phyloP scores from a whole-genome alignment of 2,113 vertebrate species.

The Semicossyphus pulcher region DNA sequence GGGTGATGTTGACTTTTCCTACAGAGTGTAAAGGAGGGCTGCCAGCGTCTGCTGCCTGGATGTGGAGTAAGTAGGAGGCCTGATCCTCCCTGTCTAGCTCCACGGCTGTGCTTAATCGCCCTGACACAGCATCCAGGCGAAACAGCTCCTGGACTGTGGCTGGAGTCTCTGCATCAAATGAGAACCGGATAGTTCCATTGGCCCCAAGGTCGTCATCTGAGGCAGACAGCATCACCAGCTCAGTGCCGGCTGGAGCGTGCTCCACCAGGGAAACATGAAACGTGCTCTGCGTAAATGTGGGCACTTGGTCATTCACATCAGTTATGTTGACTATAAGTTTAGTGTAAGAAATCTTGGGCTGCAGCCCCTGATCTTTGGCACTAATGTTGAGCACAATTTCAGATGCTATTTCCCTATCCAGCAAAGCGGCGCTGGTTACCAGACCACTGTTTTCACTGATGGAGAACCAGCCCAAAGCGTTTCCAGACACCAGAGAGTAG shows the following conservation, averaged over 20 bases:
- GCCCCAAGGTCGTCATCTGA: conserved; percentile 93
- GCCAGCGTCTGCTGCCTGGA: conserved; percentile 91
- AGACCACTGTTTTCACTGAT: conserved; percentile 97
- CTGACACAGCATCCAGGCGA: conserved; percentile 88
- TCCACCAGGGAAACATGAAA: conserved; percentile 90
- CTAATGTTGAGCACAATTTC: conserved; percentile 94
- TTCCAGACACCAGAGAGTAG: conserved; percentile 96
- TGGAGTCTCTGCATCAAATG: conserved; percentile 88
- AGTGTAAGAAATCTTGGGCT: conserved; percentile 93
- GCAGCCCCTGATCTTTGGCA: conserved; percentile 95
- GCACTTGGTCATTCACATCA: conserved; percentile 95
- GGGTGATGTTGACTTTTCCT: conserved; percentile 88
- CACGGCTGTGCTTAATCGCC: conserved; percentile 85
- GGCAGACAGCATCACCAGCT: conserved; percentile 89
- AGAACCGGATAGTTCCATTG: conserved; percentile 93
- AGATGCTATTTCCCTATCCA: conserved; percentile 92
- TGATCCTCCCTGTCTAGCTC: conserved; percentile 93
- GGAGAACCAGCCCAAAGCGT: conserved; percentile 93
- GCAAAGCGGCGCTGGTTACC: conserved; percentile 87
- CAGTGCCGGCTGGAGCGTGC: conserved; percentile 88
- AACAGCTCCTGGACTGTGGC: conserved; percentile 82
- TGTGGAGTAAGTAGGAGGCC: conserved; percentile 85
- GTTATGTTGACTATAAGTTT: conserved; percentile 90
- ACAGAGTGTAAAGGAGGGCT: conserved; percentile 88
- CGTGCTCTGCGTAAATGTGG: conserved; percentile 85